Evolutionary conservation across 2,888 invertebrate species (phyloP), one percentile per base, ranked within the genome.

Genomic region (Caenorhabditis panamensis): DNA sequence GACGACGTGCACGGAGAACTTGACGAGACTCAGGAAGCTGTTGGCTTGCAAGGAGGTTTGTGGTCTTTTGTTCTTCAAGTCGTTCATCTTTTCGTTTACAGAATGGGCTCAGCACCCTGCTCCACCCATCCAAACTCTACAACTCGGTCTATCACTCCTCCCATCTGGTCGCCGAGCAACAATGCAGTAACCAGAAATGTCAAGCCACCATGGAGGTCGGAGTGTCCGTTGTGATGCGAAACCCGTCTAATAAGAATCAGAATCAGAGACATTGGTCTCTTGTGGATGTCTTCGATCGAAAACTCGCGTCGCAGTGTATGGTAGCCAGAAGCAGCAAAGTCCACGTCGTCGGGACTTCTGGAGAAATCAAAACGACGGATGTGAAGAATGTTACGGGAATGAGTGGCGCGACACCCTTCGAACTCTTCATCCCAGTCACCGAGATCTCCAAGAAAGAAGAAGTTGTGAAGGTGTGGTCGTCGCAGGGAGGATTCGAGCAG

Each of bases 11-110:
- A 99, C 98, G 0, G 99, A 99, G 92, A 99, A 99, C 92, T 92
- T 99, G 88, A 98, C 99, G 16, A 98, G 99, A 0, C 98, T 97
- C 95, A 96, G 96, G 90, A 99, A 98, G 91, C 92, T 99, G 4
- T 92, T 99, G 56, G 98, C 99, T 0, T 99, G 99, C 92, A 95
- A 95, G 91, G 90, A 91, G 90, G 92, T 92, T 76, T 47, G n/a
- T n/a, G n/a, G n/a, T n/a, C n/a, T n/a, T 28, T 1, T n/a, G 18
- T 58, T 16, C 22, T 18, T 36, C 28, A 13, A 22, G 69, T 76
- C 83, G 26, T n/a, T 2, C 1, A 16, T 3, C 26, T 54, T 53
- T 79, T 91, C 49, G 89, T 82, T 84, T 91, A 49, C 90, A 94
- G 94, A 93, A 94, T 89, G 98, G 98, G 1, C 93, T 98, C 86